Base-by-base conservation (phyloP, 2,797 vertebrate species). In the Huso huso region DNA sequence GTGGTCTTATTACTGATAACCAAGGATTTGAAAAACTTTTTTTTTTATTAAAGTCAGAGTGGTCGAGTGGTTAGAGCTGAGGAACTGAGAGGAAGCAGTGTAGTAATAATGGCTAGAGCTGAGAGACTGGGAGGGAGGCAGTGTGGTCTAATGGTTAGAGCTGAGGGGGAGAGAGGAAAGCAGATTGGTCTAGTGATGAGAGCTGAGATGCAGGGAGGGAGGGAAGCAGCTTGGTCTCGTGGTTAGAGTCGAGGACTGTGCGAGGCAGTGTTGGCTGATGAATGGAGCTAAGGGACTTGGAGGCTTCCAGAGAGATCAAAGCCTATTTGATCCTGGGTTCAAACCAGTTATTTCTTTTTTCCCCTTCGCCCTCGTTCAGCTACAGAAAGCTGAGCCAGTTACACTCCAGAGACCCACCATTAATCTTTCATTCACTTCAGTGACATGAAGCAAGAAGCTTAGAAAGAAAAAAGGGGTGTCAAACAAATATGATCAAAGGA, bases 371-470 rank as follows among this genome's bases (percentile, higher is more conserved):
- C 23, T 37, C 23, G 2, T 37, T 37, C 23, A 37, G 23, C 23
- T 37, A 4, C 23, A 37, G 23, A 37, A 37, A 37, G 2, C 23
- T 37, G 23, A 55, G 52, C 52, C n/a, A n/a, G 52, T n/a, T 55
- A 63, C 18, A 61, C 71, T 73, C 69, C 51, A 51, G 67, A 79
- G 62, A 69, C 61, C 51, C 62, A 48, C 23, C 72, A 79, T 81
- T 72, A 76, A 81, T 79, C 72, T 81, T 81, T 76, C 68, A 78
- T 59, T 67, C 69, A 62, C 68, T 73, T 73, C 66, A 68, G 74
- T 73, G 61, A 76, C 70, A 74, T 51, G 60, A 74, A 67, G 71
- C 74, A 67, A 74, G 74, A 71, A 62, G 65, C 70, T 74, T 65
- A 64, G 65, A 64, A 71, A 75, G 57, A 70, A 68, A 75, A 72